Evolutionary conservation across 2,888 invertebrate genomes (phyloP).

Genomic region (Pterostichus niger): DNA sequence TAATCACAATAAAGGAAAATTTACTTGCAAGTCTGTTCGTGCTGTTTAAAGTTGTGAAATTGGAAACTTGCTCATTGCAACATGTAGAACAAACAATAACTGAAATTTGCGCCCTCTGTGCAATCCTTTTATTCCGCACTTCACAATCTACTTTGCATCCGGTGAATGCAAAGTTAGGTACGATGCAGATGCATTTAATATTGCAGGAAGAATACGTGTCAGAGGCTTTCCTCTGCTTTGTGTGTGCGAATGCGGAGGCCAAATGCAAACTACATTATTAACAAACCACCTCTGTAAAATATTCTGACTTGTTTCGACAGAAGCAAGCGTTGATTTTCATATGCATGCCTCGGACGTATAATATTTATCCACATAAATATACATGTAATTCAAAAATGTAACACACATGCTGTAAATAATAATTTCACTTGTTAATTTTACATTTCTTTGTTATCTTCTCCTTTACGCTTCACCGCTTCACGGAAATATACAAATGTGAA

Average conservation of each 20-base stretch:
- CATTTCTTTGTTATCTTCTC: too few relatives aligned
- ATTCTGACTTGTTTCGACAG: conserved; percentile 39
- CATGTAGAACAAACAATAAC: conserved; percentile 61
- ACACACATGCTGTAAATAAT: too few relatives aligned
- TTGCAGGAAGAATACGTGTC: conserved; percentile 60
- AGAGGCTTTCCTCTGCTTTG: conserved; percentile 45
- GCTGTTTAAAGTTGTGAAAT: conserved; percentile 38
- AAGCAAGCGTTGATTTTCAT: conserved; percentile 25
- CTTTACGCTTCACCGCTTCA: too few relatives aligned
- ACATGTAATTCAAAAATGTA: conserved; percentile 1
- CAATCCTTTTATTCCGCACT: conserved; percentile 57
- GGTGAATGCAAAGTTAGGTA: conserved; percentile 45
- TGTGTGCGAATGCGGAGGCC: conserved; percentile 21
- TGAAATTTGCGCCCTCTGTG: conserved; percentile 55
- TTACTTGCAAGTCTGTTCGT: conserved; percentile 15
- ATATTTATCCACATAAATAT: conserved; percentile 35
- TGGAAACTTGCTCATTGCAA: conserved; percentile 58
- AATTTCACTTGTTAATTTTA: too few relatives aligned
- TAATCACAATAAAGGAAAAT: conserved; percentile 42
- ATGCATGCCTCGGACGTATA: conserved; percentile 7
- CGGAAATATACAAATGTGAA: too few relatives aligned
- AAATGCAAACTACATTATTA: conserved; percentile 60
- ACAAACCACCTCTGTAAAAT: conserved; percentile 48
- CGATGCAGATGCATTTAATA: conserved; percentile 61
- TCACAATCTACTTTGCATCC: conserved; percentile 63